Conservation (phyloP, 1,140 invertebrate species). For the Cherax destructor region DNA sequence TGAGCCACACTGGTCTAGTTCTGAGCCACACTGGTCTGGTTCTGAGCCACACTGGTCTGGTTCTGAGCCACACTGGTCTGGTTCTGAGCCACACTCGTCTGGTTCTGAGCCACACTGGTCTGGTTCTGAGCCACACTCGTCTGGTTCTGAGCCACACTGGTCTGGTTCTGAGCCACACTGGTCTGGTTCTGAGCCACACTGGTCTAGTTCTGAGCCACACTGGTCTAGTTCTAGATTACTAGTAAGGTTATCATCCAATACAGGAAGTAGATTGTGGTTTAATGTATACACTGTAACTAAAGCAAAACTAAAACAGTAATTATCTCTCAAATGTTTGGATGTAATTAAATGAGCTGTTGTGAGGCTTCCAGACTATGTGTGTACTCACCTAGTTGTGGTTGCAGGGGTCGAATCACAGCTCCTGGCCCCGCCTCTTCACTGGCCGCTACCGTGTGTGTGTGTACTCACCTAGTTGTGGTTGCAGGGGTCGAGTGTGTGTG, state of each 20-base stretch:
- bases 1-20: background rate
- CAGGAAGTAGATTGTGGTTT: background rate
- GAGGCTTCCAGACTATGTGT: background rate
- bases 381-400: too few relatives aligned
- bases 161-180: too few relatives aligned
- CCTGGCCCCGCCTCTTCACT: too few relatives aligned
- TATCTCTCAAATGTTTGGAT: background rate
- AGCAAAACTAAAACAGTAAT: background rate
- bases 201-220: background rate
- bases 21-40: too few relatives aligned
- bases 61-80: background rate
- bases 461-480: too few relatives aligned
- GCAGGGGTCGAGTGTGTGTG: too few relatives aligned
- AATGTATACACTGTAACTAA: background rate
- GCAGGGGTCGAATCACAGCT: too few relatives aligned
- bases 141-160: background rate
- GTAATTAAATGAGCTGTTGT: constrained; percentile 8
- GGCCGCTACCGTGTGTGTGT: too few relatives aligned
- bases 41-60: background rate
- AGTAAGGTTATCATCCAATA: background rate
- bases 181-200: background rate
- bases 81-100: too few relatives aligned
- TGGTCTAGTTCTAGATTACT: background rate
- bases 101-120: background rate
- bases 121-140: too few relatives aligned